Evolutionary conservation across 1,140 invertebrate species (phyloP).

Genomic region (Hyles euphorbiae): DNA sequence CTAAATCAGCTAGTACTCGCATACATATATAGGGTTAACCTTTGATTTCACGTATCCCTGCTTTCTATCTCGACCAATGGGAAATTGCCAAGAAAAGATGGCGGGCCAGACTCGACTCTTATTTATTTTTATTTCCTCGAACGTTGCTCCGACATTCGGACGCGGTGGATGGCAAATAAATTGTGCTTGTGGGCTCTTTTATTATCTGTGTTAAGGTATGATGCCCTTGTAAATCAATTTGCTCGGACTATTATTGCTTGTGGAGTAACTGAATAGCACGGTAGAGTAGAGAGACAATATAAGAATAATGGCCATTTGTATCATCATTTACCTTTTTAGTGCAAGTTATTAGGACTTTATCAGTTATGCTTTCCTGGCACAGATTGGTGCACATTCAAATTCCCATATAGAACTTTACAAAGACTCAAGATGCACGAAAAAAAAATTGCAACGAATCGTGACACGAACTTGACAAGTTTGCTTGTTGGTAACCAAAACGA

Average conservation of each 20-base stretch:
- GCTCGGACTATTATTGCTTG: not conserved
- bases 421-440: too few species aligned
- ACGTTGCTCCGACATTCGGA: slow-evolving; percentile 16
- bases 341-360: too few species aligned
- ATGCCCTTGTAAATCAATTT: slow-evolving; percentile 17
- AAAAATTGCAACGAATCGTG: too few species aligned
- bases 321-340: too few species aligned
- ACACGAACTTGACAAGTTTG: too few species aligned
- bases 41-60: slow-evolving; percentile 65
- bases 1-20: slow-evolving; percentile 44
- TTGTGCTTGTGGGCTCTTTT: slow-evolving; percentile 18
- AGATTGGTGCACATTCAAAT: too few species aligned
- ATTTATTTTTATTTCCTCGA: slow-evolving; percentile 61
- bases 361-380: too few species aligned
- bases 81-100: slow-evolving; percentile 63
- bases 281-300: too few species aligned
- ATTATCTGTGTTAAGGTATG: slow-evolving; percentile 11
- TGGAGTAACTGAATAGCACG: not conserved
- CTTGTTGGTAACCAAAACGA: too few species aligned
- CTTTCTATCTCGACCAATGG: slow-evolving; percentile 48
- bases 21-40: slow-evolving; percentile 50
- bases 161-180: slow-evolving; percentile 26
- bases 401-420: too few species aligned
- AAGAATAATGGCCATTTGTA: too few species aligned
- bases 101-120: slow-evolving; percentile 41